Evolutionary conservation across 2,888 invertebrate genomes (phyloP).

Genomic region (Nycteola revayana): DNA sequence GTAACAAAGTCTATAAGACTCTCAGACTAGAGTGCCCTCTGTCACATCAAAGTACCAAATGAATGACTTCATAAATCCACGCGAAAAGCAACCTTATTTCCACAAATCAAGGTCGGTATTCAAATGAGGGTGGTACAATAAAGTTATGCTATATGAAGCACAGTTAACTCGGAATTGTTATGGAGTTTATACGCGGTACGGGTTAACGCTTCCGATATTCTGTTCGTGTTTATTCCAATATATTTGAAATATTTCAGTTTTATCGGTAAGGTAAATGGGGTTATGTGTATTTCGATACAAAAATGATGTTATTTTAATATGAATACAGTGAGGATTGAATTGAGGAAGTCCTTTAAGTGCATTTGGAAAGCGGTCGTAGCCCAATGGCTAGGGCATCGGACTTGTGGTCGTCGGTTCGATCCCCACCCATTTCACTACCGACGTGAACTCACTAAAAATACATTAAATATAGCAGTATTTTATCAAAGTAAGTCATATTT

Average conservation of each 20-base stretch:
- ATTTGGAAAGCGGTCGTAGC: too few species aligned
- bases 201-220: constrained; percentile 6
- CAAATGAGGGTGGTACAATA: not conserved
- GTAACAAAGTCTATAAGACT: constrained; percentile 27
- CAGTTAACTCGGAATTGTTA: constrained; percentile 24
- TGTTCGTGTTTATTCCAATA: constrained; percentile 1
- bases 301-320: too few species aligned
- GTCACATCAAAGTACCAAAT: constrained; percentile 16
- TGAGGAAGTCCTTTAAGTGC: too few species aligned
- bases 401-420: too few species aligned
- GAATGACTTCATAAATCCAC: constrained; percentile 5
- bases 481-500: too few species aligned
- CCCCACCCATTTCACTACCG: too few species aligned
- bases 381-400: too few species aligned
- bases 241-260: not conserved
- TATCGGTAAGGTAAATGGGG: not conserved
- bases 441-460: too few species aligned
- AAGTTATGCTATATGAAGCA: constrained; percentile 15
- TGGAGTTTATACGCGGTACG: constrained; percentile 16
- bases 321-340: too few species aligned
- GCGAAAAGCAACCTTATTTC: constrained; percentile 7
- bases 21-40: constrained; percentile 20
- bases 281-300: too few species aligned
- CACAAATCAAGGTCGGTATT: constrained; percentile 1
- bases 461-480: too few species aligned